Conservation (phyloP, 2,797 vertebrate genomes). For the Kryptolebias ocellatus region DNA sequence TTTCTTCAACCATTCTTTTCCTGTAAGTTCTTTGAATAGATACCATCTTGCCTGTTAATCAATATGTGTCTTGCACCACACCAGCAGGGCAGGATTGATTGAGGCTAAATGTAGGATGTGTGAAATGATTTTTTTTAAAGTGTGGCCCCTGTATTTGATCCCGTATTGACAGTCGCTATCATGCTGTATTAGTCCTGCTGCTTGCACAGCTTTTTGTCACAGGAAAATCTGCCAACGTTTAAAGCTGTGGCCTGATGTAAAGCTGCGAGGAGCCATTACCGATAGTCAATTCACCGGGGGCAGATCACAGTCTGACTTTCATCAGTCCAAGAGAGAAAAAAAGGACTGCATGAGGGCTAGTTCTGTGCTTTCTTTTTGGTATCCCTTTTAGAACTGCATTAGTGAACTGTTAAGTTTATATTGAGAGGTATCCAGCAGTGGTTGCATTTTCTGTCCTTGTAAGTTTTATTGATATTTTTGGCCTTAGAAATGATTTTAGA, state of each 20-base stretch:
- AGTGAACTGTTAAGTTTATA: constrained; percentile 35
- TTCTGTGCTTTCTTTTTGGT: constrained; percentile 27
- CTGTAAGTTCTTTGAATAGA: constrained; percentile 37
- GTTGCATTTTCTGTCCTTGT: constrained; percentile 11
- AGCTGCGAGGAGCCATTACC: constrained; percentile 48
- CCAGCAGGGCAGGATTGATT: constrained; percentile 59
- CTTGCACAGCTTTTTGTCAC: constrained; percentile 45
- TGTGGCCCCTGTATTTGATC: constrained; percentile 58
- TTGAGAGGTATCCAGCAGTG: background rate
- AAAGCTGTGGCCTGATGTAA: constrained; percentile 41
- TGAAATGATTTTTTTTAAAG: constrained; percentile 39
- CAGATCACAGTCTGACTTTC: constrained; percentile 48
- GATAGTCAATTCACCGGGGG: constrained; percentile 53
- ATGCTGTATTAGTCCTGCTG: constrained; percentile 52
- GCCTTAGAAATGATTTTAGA: background rate
- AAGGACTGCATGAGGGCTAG: constrained; percentile 20
- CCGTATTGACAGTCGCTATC: constrained; percentile 66
- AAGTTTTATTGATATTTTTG: background rate
- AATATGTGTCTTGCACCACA: constrained; percentile 64
- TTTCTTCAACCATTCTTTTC: constrained; percentile 35
- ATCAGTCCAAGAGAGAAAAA: constrained; percentile 35
- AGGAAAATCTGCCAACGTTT: constrained; percentile 56
- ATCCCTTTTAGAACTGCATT: constrained; percentile 32
- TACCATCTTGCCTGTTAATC: constrained; percentile 64
- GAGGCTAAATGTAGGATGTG: constrained; percentile 57